A percentile compares a stretch with the other conserved stretches of the same genome.
Conservation (phyloP, 2,888 invertebrate species). For the Peribatodes rhomboidaria region DNA sequence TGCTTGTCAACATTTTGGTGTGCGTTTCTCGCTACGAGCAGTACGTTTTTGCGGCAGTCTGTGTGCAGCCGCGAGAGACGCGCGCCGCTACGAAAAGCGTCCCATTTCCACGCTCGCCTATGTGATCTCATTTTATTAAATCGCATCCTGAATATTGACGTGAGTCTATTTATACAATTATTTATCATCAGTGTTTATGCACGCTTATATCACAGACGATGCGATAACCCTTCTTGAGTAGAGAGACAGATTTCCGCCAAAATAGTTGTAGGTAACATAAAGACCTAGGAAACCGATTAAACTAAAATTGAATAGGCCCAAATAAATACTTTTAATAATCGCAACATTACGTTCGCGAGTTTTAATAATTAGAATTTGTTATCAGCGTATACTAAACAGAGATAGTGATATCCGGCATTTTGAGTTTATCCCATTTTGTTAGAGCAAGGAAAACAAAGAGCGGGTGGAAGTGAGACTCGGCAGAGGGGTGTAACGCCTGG, state of each 20-base stretch:
- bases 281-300: background rate
- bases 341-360: background rate
- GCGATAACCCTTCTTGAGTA: background rate
- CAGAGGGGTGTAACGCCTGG: slow-evolving; percentile 50
- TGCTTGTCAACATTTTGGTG: slow-evolving; percentile 64
- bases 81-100: slow-evolving; percentile 56
- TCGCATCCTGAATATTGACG: slow-evolving; percentile 61
- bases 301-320: background rate
- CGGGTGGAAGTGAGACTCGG: too few species aligned
- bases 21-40: slow-evolving; percentile 43
- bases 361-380: background rate
- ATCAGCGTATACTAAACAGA: background rate
- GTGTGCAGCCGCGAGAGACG: slow-evolving; percentile 66
- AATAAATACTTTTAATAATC: too few species aligned
- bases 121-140: slow-evolving; percentile 70
- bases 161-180: slow-evolving; percentile 57
- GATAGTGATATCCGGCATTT: slow-evolving; percentile 21
- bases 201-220: background rate
- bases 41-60: slow-evolving; percentile 63
- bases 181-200: slow-evolving; percentile 25
- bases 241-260: slow-evolving; percentile 2
- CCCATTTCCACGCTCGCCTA: slow-evolving; percentile 54
- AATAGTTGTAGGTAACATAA: background rate
- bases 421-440: slow-evolving; percentile 43
- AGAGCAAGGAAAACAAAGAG: slow-evolving; percentile 55